Percentiles rank a stretch among this genome's conserved stretches.
These are phyloP conservation scores for Cottus gobio DNA, from an alignment of 2,113 vertebrate genomes.

Conservation along the genomic window DNA sequence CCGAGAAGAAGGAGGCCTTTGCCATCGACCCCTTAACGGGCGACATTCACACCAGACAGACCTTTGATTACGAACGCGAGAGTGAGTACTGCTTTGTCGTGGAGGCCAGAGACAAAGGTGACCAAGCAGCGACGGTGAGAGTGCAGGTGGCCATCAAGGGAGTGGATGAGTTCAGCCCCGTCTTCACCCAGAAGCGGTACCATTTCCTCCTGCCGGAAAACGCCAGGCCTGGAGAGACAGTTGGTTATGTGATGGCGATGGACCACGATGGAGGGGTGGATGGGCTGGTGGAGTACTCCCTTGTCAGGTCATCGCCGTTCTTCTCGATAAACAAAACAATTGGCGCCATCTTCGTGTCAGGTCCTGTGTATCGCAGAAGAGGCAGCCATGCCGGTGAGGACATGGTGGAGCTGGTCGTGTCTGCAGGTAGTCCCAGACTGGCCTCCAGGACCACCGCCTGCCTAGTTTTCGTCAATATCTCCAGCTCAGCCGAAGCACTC, in stretches of 20 bases:
- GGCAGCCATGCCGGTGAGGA: constrained; percentile 68
- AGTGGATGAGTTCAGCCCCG: constrained; percentile 91
- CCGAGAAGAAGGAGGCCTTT: constrained; percentile 85
- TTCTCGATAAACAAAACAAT: constrained; percentile 89
- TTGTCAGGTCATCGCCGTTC: constrained; percentile 83
- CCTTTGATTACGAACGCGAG: constrained; percentile 90
- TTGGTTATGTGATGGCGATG: constrained; percentile 90
- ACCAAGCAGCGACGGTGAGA: constrained; percentile 81
- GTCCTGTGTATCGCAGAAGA: constrained; percentile 77
- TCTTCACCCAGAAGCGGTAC: constrained; percentile 90
- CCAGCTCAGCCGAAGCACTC: constrained; percentile 77
- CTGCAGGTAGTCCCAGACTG: constrained; percentile 86
- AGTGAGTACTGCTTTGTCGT: constrained; percentile 87
- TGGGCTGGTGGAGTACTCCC: constrained; percentile 88
- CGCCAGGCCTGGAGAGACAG: constrained; percentile 75
- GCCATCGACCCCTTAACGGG: constrained; percentile 89
- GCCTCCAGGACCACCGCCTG: constrained; percentile 87
- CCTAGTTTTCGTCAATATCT: constrained; percentile 87
- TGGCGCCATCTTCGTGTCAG: constrained; percentile 86
- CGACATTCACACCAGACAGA: constrained; percentile 87
- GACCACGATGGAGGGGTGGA: constrained; percentile 90
- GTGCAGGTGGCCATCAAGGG: constrained; percentile 89
- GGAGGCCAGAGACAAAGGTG: constrained; percentile 91
- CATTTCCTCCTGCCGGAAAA: constrained; percentile 86
- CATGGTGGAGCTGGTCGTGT: constrained; percentile 84